Base-by-base conservation (phyloP, 2,797 vertebrate genomes). In the Lophius americanus region DNA sequence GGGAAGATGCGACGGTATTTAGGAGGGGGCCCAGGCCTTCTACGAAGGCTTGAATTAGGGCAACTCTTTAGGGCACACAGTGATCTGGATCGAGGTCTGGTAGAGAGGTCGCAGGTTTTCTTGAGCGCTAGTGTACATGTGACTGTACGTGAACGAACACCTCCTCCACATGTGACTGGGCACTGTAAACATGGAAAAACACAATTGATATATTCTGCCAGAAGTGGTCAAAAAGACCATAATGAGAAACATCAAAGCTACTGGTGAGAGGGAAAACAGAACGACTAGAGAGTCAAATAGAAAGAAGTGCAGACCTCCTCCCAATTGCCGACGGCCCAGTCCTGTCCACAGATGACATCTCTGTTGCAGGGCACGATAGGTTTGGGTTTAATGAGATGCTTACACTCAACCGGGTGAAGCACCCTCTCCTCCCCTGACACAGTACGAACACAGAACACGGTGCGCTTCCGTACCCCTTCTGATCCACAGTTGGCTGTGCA, bases 61-160 rank as follows among this genome's bases (percentile, higher is more conserved):
- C 98, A 99, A 57, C 95, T 96, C 86, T 96, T 96, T 70, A 98
- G 94, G 52, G 92, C 96, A 63, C 98, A 99, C 0, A 98, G 91
- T 0, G 95, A 94, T 74, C 94, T 94, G 57, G 96, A 93, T 8
- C 96, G 96, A 41, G 97, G 98, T 76, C 94, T 97, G 80, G 90
- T 94, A 1, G 89, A 87, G 51, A 75, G 56, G 59, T 97, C 92
- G 8, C 98, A 99, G 0, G 75, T 88, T 39, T 90, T 93, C 46
- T 89, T 74, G 1, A 92, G 90, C 44, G 93, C 91, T 67, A 94
- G 87, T 11, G 90, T 74, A 71, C 98, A 99, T 0, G 81, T 95
- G 61, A 99, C 91, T 0, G 74, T 91, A 55, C 98, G 95, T 35
- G 93, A 97, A 51, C 95, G 93, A 57, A 98, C 84, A 8, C 95